These are phyloP conservation scores for Listronotus bonariensis DNA, from an alignment of 1,140 invertebrate species.

Conservation along the genomic window DNA sequence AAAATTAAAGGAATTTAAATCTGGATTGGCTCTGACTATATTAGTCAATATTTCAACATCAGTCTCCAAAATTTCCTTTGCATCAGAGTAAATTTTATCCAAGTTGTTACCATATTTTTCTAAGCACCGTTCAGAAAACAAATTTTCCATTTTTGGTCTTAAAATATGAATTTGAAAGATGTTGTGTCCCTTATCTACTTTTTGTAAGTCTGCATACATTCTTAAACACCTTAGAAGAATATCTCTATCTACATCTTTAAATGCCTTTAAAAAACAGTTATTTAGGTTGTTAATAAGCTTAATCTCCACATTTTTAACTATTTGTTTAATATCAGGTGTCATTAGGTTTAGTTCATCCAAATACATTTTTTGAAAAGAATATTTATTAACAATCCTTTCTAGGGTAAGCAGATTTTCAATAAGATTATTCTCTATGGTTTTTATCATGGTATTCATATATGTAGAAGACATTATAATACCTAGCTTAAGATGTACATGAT, in stretches of 20 bases:
- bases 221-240: slow-evolving; percentile 66
- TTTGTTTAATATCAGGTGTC: slow-evolving; percentile 55
- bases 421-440: slow-evolving; percentile 30
- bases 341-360: slow-evolving; percentile 63
- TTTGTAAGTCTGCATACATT: slow-evolving; percentile 69
- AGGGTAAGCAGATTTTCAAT: slow-evolving; percentile 50
- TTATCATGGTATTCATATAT: slow-evolving; percentile 46
- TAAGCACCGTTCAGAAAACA: slow-evolving; percentile 76
- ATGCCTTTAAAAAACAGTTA: slow-evolving; percentile 64
- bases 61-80: slow-evolving; percentile 72
- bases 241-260: slow-evolving; percentile 61
- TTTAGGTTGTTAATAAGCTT: slow-evolving; percentile 64
- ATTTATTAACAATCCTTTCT: slow-evolving; percentile 57
- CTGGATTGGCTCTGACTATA: slow-evolving; percentile 61
- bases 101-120: slow-evolving; percentile 69
- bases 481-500: slow-evolving; percentile 43
- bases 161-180: slow-evolving; percentile 74
- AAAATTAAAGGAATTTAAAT: slow-evolving; percentile 79
- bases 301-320: slow-evolving; percentile 59
- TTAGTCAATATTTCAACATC: slow-evolving; percentile 65
- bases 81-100: slow-evolving; percentile 73
- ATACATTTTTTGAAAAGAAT: slow-evolving; percentile 73
- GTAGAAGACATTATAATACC: slow-evolving; percentile 41
- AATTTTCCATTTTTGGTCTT: slow-evolving; percentile 69
- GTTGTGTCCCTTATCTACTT: slow-evolving; percentile 72